These are phyloP conservation scores for Apantesis nais DNA, from an alignment of 2,888 invertebrate genomes.

Conservation along the genomic window DNA sequence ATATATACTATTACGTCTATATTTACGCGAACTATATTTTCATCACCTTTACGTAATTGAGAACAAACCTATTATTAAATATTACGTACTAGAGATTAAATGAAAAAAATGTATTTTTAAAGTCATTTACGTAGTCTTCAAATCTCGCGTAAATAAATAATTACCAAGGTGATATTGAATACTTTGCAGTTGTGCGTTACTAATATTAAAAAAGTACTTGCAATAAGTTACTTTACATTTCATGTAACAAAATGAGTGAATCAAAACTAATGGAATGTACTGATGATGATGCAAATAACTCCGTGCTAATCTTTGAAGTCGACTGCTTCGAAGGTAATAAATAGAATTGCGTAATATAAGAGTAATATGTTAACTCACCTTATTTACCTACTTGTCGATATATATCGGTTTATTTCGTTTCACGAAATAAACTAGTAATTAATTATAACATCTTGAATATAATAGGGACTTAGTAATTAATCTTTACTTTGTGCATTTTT, in stretches of 20 bases:
- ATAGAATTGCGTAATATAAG: background rate
- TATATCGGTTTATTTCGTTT: background rate
- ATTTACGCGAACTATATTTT: background rate
- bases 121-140: conserved; percentile 33
- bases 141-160: conserved; percentile 57
- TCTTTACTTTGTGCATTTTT: background rate
- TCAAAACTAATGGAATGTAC: conserved; percentile 42
- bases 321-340: conserved; percentile 52
- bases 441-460: background rate
- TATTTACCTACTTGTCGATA: background rate
- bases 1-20: background rate
- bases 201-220: conserved; percentile 22
- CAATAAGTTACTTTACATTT: conserved; percentile 22
- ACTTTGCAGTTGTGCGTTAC: conserved; percentile 22
- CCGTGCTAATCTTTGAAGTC: conserved; percentile 57
- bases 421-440: background rate
- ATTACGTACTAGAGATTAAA: too few relatives aligned
- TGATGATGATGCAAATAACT: conserved; percentile 47
- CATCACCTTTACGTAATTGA: too few relatives aligned
- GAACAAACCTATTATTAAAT: too few relatives aligned
- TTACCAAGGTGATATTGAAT: conserved; percentile 60
- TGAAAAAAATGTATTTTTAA: conserved; percentile 23
- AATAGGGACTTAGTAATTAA: background rate
- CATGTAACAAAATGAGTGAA: conserved; percentile 35
- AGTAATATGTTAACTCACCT: background rate